phyloP scores from a whole-genome alignment of 2,113 vertebrate species.

The Halcyon senegalensis region DNA sequence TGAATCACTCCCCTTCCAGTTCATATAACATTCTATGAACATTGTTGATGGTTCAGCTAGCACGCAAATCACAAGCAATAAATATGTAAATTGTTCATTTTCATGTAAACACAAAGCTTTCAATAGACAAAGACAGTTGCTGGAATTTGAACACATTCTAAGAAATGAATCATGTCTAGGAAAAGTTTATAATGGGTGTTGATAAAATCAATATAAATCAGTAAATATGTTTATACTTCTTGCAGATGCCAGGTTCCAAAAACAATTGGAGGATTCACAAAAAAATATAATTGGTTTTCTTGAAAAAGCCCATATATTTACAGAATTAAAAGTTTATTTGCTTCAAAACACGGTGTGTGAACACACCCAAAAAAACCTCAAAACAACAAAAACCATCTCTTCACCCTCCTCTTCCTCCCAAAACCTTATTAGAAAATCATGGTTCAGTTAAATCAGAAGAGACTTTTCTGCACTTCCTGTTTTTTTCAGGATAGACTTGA shows the following conservation, averaged over 20 bases:
- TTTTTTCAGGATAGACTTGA: not conserved
- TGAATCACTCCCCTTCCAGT: conserved; percentile 49
- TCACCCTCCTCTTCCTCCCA: accelerated
- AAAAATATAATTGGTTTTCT: not conserved
- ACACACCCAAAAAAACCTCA: not conserved
- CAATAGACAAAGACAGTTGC: not conserved
- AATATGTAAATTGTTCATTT: conserved; percentile 71
- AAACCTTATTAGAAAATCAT: not conserved
- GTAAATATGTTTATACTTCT: not conserved
- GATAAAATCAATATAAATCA: not conserved
- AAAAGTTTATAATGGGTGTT: not conserved
- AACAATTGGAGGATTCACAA: not conserved
- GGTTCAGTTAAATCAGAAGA: not conserved
- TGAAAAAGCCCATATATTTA: not conserved
- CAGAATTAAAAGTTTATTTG: not conserved
- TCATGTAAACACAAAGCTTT: conserved; percentile 10
- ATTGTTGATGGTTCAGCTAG: conserved; percentile 63
- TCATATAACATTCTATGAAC: conserved; percentile 55
- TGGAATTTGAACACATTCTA: not conserved
- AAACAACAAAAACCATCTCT: not conserved
- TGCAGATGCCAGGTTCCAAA: not conserved
- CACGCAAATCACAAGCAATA: conserved; percentile 65
- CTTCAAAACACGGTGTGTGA: not conserved
- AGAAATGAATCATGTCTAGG: not conserved
- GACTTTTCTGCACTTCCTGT: not conserved